phyloP scores from a whole-genome alignment of 2,113 vertebrate genomes.

The Silurus meridionalis region DNA sequence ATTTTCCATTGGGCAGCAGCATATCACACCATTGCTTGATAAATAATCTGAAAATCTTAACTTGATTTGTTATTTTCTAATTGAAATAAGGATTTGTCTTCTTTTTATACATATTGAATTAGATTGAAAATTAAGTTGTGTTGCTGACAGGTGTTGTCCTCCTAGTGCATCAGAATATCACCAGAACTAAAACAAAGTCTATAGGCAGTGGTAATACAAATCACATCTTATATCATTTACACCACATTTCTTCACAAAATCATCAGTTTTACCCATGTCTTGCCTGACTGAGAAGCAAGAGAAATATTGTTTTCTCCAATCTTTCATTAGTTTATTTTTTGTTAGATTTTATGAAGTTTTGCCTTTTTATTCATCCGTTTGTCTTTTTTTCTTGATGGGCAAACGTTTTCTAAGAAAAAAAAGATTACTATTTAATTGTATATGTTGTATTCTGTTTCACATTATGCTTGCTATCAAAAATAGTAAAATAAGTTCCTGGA shows the following conservation, averaged over 20 bases:
- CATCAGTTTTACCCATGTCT: neutral
- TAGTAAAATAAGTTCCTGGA: neutral
- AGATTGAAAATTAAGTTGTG: neutral
- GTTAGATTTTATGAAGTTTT: neutral
- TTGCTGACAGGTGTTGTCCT: neutral
- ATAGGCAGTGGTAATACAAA: neutral
- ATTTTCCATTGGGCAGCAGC: neutral
- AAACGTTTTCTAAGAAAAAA: neutral
- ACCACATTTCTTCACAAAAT: neutral
- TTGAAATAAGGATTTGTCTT: neutral
- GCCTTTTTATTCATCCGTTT: neutral
- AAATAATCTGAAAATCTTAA: neutral
- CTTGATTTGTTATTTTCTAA: neutral
- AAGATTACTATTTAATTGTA: neutral
- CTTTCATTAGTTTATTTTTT: neutral
- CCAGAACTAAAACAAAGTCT: neutral
- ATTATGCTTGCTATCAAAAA: neutral
- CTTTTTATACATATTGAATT: neutral
- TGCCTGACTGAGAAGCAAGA: neutral
- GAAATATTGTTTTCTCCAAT: neutral
- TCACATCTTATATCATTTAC: neutral
- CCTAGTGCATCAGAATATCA: neutral
- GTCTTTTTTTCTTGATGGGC: neutral
- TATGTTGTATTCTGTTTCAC: too few relatives aligned
- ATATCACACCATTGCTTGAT: neutral